A percentile compares a stretch with the other conserved stretches of the same genome.
Evolutionary conservation across 1,140 invertebrate genomes (phyloP).

Genomic region (Ostrea denselamellosa): DNA sequence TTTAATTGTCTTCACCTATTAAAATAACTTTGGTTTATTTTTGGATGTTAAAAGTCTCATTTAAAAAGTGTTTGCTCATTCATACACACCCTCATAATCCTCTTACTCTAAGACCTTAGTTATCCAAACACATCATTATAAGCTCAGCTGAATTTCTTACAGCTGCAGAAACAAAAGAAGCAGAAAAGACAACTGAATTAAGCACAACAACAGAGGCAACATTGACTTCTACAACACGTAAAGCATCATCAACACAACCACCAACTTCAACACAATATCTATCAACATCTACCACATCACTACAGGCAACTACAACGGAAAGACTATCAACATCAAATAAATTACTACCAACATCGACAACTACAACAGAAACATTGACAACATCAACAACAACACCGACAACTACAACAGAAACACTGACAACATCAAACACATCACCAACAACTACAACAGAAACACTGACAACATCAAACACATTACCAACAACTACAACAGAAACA

Average conservation of each 20-base stretch:
- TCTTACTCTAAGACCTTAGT: too few relatives aligned
- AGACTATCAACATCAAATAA: background rate
- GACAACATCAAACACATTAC: background rate
- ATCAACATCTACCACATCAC: background rate
- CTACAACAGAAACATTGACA: background rate
- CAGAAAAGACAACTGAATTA: background rate
- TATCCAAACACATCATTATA: too few relatives aligned
- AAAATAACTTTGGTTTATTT: too few relatives aligned
- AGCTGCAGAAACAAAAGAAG: background rate
- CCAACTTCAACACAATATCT: background rate
- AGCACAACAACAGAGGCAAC: background rate
- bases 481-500: background rate
- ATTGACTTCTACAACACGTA: background rate
- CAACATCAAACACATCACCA: background rate
- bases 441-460: background rate
- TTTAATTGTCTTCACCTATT: too few relatives aligned
- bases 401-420: background rate
- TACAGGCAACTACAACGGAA: background rate
- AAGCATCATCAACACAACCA: background rate
- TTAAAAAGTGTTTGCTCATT: too few relatives aligned
- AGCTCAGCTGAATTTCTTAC: background rate
- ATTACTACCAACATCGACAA: background rate
- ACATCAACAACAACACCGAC: background rate
- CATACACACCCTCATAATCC: too few relatives aligned
- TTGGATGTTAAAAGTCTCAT: too few relatives aligned